These are phyloP conservation scores for Tribolium madens DNA, from an alignment of 1,140 invertebrate genomes.

Conservation along the genomic window DNA sequence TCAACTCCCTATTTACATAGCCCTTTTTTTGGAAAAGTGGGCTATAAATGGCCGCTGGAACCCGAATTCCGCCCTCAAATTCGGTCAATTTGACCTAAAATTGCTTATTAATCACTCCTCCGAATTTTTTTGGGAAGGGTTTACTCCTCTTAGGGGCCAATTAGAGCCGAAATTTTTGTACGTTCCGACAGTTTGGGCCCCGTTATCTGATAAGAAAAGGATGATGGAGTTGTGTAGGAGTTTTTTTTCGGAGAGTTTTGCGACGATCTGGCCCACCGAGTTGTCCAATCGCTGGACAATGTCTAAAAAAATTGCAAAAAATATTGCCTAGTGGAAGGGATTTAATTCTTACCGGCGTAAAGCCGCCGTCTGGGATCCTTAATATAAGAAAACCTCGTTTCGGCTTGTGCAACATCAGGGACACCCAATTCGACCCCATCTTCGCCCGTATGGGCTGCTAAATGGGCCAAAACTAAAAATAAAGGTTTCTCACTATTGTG, in stretches of 20 bases:
- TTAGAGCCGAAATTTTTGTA: conserved; percentile 86
- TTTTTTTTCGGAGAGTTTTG: conserved; percentile 72
- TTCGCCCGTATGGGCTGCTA: conserved; percentile 84
- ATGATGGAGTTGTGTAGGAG: conserved; percentile 83
- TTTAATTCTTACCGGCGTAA: conserved; percentile 77
- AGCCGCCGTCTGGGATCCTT: conserved; percentile 77
- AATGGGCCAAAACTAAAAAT: conserved; percentile 84
- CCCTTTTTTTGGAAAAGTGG: conserved; percentile 68
- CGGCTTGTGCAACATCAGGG: conserved; percentile 81
- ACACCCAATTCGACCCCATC: conserved; percentile 71
- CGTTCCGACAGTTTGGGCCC: conserved; percentile 79
- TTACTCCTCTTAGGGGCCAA: conserved; percentile 86
- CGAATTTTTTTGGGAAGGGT: background rate
- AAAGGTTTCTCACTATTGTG: conserved; percentile 74
- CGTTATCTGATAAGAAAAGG: conserved; percentile 83
- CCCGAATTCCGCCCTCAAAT: conserved; percentile 90
- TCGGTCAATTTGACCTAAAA: conserved; percentile 74
- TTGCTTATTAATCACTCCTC: background rate
- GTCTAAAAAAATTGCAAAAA: background rate
- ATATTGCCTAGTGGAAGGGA: background rate
- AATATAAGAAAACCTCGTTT: conserved; percentile 83
- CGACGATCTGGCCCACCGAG: conserved; percentile 81
- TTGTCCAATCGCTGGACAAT: conserved; percentile 74
- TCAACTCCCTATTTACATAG: conserved; percentile 73
- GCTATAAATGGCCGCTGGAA: conserved; percentile 76